Evolutionary conservation across 1,140 invertebrate genomes (phyloP).

Genomic region (Meloidogyne exigua): DNA sequence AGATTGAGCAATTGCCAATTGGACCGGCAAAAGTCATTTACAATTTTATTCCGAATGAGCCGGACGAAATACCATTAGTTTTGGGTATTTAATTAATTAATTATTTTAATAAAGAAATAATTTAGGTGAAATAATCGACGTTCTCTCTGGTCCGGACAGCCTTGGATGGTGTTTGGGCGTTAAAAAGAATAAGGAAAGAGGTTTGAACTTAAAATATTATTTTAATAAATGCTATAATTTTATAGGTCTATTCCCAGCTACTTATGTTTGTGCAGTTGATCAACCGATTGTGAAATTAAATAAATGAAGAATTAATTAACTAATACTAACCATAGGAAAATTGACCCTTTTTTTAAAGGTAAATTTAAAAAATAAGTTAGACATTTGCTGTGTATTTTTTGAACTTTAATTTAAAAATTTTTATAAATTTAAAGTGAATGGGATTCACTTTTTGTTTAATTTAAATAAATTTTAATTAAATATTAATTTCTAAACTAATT

Average conservation of each 20-base stretch:
- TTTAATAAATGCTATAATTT: neutral
- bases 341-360: too few relatives aligned
- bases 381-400: too few relatives aligned
- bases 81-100: conserved; percentile 46
- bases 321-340: too few relatives aligned
- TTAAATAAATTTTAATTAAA: too few relatives aligned
- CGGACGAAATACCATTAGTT: conserved; percentile 52
- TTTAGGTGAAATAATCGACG: conserved; percentile 58
- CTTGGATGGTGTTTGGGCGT: conserved; percentile 57
- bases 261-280: conserved; percentile 41
- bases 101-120: conserved; percentile 14
- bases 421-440: too few relatives aligned
- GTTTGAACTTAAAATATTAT: neutral
- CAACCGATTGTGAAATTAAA: too few relatives aligned
- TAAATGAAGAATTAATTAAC: too few relatives aligned
- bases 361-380: too few relatives aligned
- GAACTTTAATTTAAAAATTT: too few relatives aligned
- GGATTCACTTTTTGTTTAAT: too few relatives aligned
- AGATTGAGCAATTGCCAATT: neutral
- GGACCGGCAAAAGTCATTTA: conserved; percentile 51
- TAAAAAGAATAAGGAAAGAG: conserved; percentile 37
- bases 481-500: too few relatives aligned
- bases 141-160: conserved; percentile 56
- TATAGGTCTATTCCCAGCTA: conserved; percentile 52
- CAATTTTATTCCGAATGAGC: conserved; percentile 56